Evolutionary conservation across 2,797 vertebrate species (phyloP).

Genomic region (Balearica regulorum): DNA sequence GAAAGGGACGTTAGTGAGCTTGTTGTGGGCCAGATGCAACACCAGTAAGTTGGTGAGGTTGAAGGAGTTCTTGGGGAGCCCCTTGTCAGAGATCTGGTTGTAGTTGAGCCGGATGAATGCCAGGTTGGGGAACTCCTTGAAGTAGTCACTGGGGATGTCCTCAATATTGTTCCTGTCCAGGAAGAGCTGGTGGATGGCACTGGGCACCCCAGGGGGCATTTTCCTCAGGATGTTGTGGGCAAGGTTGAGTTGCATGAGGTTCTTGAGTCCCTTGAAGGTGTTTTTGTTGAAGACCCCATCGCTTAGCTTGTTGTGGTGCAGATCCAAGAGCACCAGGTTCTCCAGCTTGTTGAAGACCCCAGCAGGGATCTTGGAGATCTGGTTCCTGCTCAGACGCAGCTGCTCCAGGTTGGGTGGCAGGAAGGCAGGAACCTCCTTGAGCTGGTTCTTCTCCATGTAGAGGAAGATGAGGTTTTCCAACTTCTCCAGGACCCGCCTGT

Average conservation of each 20-base stretch:
- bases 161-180: slow-evolving; percentile 93
- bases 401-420: slow-evolving; percentile 90
- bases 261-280: slow-evolving; percentile 89
- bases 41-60: slow-evolving; percentile 91
- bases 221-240: slow-evolving; percentile 90
- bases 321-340: slow-evolving; percentile 88
- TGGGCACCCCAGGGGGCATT: slow-evolving; percentile 89
- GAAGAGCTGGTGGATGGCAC: slow-evolving; percentile 88
- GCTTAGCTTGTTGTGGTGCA: slow-evolving; percentile 90
- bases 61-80: slow-evolving; percentile 89
- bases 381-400: slow-evolving; percentile 88
- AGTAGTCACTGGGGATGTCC: slow-evolving; percentile 88
- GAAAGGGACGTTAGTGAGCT: slow-evolving; percentile 83
- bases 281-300: slow-evolving; percentile 86
- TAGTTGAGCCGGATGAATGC: slow-evolving; percentile 92
- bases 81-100: slow-evolving; percentile 91
- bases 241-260: slow-evolving; percentile 94
- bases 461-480: slow-evolving; percentile 87
- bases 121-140: slow-evolving; percentile 85
- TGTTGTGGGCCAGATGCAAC: slow-evolving; percentile 93
- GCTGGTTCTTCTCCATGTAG: slow-evolving; percentile 88
- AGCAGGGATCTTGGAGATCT: slow-evolving; percentile 88
- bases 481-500: slow-evolving; percentile 88
- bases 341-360: slow-evolving; percentile 87
- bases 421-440: slow-evolving; percentile 88